Base-by-base conservation (phyloP, 2,888 invertebrate species). In the Busseola fusca region DNA sequence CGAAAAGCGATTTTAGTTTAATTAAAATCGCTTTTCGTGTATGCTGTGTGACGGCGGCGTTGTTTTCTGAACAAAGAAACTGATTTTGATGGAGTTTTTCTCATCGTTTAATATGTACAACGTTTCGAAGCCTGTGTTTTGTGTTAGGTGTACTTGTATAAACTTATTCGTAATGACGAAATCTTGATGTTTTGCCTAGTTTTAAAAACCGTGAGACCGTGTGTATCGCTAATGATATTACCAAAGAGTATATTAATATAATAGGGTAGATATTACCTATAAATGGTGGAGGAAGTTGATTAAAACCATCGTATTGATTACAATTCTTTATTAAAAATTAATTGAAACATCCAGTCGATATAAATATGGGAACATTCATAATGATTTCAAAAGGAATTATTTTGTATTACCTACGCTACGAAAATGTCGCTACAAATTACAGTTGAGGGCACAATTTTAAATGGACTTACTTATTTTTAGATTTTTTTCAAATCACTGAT, bases 281-380 rank as follows among this genome's bases (percentile, higher is more conserved):
- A n/a, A 50, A 18, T 18, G n/a, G 10, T 30, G 0, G 0, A 50
- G 18, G 16, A 42, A 42, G 0, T 21, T 12, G 0, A 80, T 30
- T 71, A 50, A 84, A 72, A 84, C 30, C 70, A 58, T 48, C 14
- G 10, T 74, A 50, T 86, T 84, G 87, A 89, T 87, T 92, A 91
- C 88, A 91, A 87, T 91, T 91, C 84, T 94, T 93, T 93, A 93
- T 92, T 94, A 86, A 91, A 92, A 93, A 91, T 90, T 83, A 91
- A 90, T 90, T 87, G 84, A 90, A 91, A 93, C 93, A 92, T 91
- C 89, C 90, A 93, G 86, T 89, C 84, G 72, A 87, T 88, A 89
- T 81, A 85, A 88, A 87, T 87, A 90, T 85, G 85, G 87, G 87
- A 89, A 90, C 88, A 89, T 90, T 87, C 64, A 89, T 83, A 82